Evolutionary conservation across 2,888 invertebrate species (phyloP).

Genomic region (Archips crataeganus): DNA sequence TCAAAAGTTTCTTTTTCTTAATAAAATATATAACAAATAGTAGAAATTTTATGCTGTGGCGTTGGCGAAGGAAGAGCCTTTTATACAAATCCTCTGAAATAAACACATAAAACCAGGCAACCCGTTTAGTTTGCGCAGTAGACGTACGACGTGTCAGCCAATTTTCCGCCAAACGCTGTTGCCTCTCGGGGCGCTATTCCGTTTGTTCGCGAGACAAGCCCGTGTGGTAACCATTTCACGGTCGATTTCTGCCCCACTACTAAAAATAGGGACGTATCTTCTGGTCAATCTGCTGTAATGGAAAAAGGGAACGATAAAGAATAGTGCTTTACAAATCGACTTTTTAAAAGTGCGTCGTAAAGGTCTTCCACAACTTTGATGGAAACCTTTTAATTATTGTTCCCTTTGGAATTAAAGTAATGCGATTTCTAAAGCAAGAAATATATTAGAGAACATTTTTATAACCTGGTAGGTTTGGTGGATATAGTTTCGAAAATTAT

Average conservation of each 20-base stretch:
- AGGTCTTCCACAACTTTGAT: not conserved
- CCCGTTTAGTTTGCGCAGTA: slow-evolving; percentile 33
- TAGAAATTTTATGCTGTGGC: not conserved
- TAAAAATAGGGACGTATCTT: slow-evolving; percentile 70
- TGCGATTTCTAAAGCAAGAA: not conserved
- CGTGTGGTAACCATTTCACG: slow-evolving; percentile 82
- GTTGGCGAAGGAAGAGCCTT: not conserved
- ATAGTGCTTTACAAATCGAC: slow-evolving; percentile 11
- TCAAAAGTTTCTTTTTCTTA: too few relatives aligned
- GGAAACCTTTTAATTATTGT: not conserved
- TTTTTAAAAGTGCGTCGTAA: not conserved
- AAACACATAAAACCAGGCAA: slow-evolving; percentile 21
- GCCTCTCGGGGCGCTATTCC: slow-evolving; percentile 59
- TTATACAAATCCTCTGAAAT: slow-evolving; percentile 3
- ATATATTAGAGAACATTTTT: too few relatives aligned
- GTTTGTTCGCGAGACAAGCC: slow-evolving; percentile 80
- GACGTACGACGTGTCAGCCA: slow-evolving; percentile 51
- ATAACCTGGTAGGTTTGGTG: too few relatives aligned
- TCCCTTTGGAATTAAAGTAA: not conserved
- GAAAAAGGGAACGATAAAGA: slow-evolving; percentile 41
- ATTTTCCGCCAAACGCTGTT: slow-evolving; percentile 39
- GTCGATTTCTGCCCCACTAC: slow-evolving; percentile 77
- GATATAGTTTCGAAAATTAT: not conserved
- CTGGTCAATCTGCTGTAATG: slow-evolving; percentile 59
- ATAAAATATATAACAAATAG: too few relatives aligned